Evolutionary conservation across 2,113 vertebrate genomes (phyloP), one percentile per base, ranked within the genome.

Genomic region (Aythya baeri): DNA sequence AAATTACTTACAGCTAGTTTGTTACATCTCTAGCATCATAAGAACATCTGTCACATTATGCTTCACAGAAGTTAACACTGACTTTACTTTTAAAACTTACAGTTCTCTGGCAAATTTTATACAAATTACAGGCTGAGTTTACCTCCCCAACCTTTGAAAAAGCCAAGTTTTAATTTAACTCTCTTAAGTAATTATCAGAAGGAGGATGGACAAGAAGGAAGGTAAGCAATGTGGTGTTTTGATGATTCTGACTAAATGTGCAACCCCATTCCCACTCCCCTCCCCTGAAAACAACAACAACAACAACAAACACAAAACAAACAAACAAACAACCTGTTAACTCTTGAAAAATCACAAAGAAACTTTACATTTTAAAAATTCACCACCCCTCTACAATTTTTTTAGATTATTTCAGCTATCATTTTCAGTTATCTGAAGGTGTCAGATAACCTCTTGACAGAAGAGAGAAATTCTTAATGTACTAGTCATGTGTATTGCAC

Each of bases 1-100:
- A 95, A 63, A 95, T 97, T 96, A 93, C 36, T 97, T 82, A 78
- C 90, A 95, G 92, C 94, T 58, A 94, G 68, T 75, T 96, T 96
- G 75, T 83, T 91, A 63, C 83, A 78, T 83, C 77, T 83, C 72
- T 80, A 89, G 63, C 76, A 96, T 97, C 82, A 80, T 76, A 81
- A 82, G 62, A 97, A 94, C 92, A 96, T 94, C 95, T 97, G 96
- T 86, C 86, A 89, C 86, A 70, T 96, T 91, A 84, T 88, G 13
- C 67, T 71, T 32, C 62, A 68, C 27, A 44, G 70, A 89, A 96
- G 73, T 84, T 50, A 92, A 83, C 57, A 29, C 14, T 44, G 83
- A 85, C 43, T 86, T 85, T 74, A 12, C 46, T 89, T 86, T 81
- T 80, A 78, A 84, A 88, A 54, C 32, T 52, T 78, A 79, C 13